Base-by-base conservation (phyloP, 1,140 invertebrate species). In the Neuroterus valhalla region DNA sequence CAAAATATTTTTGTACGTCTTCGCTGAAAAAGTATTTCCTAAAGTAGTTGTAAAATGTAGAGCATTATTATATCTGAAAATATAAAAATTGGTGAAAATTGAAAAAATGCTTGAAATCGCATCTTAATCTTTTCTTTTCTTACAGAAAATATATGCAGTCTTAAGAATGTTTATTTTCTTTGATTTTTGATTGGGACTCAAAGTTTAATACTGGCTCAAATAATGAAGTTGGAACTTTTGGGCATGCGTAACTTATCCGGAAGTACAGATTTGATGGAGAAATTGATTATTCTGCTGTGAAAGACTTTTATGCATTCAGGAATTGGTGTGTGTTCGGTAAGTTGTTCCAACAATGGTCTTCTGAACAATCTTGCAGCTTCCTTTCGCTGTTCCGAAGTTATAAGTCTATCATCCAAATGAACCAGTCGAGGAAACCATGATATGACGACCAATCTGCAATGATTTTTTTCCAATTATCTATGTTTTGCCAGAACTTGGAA, bases 341-440 rank as follows among this genome's bases (percentile, higher is more conserved):
- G 44, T 69, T 81, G 78, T 68, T 93, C 92, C 19, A 93, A 81
- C 14, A 94, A 81, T 0, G 93, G 92, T 74, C 91, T 82, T 72
- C 91, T 91, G 82, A 92, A 94, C 2, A 94, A 82, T 70, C 93
- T 87, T 50, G 90, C 87, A 0, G 94, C 92, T 84, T 94, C 93
- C 11, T 84, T 44, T 42, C 89, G 83, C 83, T 94, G 93, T 77
- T 94, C 92, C 4, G 88, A 78, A 2, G 93, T 94, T 4, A 95
- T 91, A 45, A 84, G 82, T 68, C 92, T 86, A 82, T 94, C 94
- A 82, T 95, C 94, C 75, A 95, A 86, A 81, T 95, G 93, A 5
- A 91, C 78, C 19, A 95, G 85, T 1, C 89, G 89, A 3, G 93
- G 91, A 80, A 95, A 94, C 83, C 93, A 91, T 0, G 93, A 94